Evolutionary conservation across 2,888 invertebrate species (phyloP).

Genomic region (Tillus elongatus): DNA sequence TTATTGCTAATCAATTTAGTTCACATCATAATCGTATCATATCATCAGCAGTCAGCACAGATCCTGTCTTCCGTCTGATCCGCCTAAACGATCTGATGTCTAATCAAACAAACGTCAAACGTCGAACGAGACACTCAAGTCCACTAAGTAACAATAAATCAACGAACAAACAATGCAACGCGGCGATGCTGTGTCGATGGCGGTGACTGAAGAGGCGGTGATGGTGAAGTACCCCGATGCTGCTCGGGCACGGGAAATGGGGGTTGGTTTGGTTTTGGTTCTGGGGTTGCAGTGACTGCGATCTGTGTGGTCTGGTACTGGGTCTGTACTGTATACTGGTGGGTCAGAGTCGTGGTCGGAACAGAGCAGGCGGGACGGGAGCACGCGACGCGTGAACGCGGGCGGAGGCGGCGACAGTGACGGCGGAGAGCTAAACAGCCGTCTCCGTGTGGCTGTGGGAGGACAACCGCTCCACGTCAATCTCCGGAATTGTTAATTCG

Average conservation of each 20-base stretch:
- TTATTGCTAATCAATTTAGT: slow-evolving; percentile 41
- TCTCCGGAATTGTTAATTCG: slow-evolving; percentile 81
- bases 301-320: too few relatives aligned
- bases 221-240: slow-evolving; percentile 22
- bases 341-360: slow-evolving; percentile 18
- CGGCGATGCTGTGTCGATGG: slow-evolving; percentile 15
- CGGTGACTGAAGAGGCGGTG: slow-evolving; percentile 15
- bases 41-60: slow-evolving; percentile 34
- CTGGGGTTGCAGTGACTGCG: slow-evolving; percentile 13
- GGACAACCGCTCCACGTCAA: slow-evolving; percentile 86
- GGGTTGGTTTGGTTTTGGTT: slow-evolving; percentile 9
- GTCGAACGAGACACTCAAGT: slow-evolving; percentile 23
- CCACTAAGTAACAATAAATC: slow-evolving; percentile 37
- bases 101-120: too few relatives aligned
- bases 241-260: slow-evolving; percentile 24
- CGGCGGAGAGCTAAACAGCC: slow-evolving; percentile 60
- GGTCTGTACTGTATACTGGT: too few relatives aligned
- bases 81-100: slow-evolving; percentile 22
- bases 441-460: slow-evolving; percentile 93
- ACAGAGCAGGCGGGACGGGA: slow-evolving; percentile 25
- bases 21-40: slow-evolving; percentile 35
- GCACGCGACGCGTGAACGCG: slow-evolving; percentile 16
- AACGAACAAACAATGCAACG: slow-evolving; percentile 35
- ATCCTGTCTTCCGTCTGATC: slow-evolving; percentile 24
- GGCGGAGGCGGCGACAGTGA: slow-evolving; percentile 20